phyloP scores from a whole-genome alignment of 2,797 vertebrate species.

The Acanthurus leucopareius region DNA sequence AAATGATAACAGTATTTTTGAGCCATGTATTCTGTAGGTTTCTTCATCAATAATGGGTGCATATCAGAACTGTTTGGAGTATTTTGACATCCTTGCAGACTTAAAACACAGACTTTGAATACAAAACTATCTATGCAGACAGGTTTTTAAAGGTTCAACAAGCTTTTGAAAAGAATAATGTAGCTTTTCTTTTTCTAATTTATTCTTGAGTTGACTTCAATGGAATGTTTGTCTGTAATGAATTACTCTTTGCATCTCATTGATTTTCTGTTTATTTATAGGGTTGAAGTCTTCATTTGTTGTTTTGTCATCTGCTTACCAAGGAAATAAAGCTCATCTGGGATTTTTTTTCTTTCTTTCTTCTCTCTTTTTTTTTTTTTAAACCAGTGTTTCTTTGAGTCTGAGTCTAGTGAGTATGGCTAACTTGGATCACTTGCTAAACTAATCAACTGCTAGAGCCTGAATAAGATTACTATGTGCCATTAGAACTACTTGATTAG shows the following conservation, averaged over 20 bases:
- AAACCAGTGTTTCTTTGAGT: neutral
- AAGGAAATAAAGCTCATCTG: slow-evolving; percentile 61
- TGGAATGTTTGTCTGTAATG: slow-evolving; percentile 26
- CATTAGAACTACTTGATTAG: neutral
- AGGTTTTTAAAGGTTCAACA: slow-evolving; percentile 65
- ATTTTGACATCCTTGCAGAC: slow-evolving; percentile 40
- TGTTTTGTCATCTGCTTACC: slow-evolving; percentile 65
- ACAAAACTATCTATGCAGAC: slow-evolving; percentile 82
- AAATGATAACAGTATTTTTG: slow-evolving; percentile 44
- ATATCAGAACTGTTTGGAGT: slow-evolving; percentile 29
- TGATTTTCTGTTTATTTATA: slow-evolving; percentile 78
- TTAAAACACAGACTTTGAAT: slow-evolving; percentile 62
- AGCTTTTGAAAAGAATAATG: slow-evolving; percentile 74
- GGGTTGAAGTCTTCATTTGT: slow-evolving; percentile 63
- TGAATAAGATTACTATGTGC: neutral
- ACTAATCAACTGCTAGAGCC: neutral
- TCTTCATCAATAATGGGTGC: slow-evolving; percentile 30
- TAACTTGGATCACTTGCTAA: no score
- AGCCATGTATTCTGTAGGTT: slow-evolving; percentile 41
- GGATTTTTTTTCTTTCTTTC: slow-evolving; percentile 10
- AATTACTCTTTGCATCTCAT: slow-evolving; percentile 47
- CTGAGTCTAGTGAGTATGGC: neutral
- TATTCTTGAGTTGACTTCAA: slow-evolving; percentile 42
- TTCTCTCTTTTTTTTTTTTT: neutral
- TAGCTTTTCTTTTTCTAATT: slow-evolving; percentile 62